Conservation (phyloP, 2,113 vertebrate genomes). For the Romanogobio albipinnatus region DNA sequence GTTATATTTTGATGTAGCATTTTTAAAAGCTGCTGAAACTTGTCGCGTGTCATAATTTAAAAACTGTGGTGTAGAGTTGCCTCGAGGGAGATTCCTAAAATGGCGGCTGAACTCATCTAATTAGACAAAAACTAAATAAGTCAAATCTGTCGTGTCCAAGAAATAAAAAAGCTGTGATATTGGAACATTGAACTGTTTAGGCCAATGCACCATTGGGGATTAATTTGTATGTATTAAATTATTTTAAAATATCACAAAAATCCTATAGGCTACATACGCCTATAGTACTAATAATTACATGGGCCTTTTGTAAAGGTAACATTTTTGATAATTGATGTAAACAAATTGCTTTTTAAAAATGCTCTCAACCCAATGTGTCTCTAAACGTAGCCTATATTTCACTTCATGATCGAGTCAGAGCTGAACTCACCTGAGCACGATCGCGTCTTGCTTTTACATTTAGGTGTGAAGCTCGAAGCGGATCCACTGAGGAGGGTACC, state of each 20-base stretch:
- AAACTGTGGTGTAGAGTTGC: not conserved
- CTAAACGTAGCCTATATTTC: not conserved
- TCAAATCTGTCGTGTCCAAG: not conserved
- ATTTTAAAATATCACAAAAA: not conserved
- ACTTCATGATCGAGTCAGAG: conserved; percentile 1
- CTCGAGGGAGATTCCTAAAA: conserved; percentile 5
- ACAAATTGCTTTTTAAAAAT: not conserved
- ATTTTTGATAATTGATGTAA: not conserved
- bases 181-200: not conserved
- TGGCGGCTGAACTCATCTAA: not conserved
- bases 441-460: conserved; percentile 93
- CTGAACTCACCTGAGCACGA: conserved; percentile 92
- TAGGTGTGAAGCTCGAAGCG: conserved; percentile 93
- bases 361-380: not conserved
- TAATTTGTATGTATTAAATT: no score
- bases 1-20: not conserved
- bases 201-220: not conserved
- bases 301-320: no score
- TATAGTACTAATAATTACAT: no score
- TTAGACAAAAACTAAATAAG: not conserved
- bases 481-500: conserved; percentile 91
- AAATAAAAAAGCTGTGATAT: not conserved
- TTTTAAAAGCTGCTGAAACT: not conserved
- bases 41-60: not conserved
- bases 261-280: not conserved